phyloP scores from a whole-genome alignment of 53 echinoderm and acorn worm species.

The Stichopus horrens region DNA sequence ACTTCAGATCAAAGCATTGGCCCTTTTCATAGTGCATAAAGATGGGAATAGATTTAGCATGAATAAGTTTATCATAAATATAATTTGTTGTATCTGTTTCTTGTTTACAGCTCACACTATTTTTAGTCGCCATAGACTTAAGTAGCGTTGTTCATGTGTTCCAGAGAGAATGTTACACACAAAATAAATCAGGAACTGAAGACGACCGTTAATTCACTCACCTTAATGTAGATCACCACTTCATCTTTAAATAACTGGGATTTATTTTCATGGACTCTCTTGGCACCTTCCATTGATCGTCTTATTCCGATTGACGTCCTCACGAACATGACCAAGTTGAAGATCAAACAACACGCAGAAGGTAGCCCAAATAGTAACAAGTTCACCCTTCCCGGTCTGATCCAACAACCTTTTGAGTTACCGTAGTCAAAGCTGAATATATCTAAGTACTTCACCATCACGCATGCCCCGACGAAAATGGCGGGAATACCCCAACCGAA shows the following conservation, averaged over 20 bases:
- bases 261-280: background rate
- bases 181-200: background rate
- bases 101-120: no score
- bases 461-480: background rate
- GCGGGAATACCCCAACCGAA: slow-evolving; percentile 39
- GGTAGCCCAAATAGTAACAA: slow-evolving; percentile 10
- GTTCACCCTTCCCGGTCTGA: slow-evolving; percentile 14
- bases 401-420: slow-evolving; percentile 8
- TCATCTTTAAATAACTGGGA: background rate
- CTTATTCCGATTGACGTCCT: slow-evolving; percentile 3
- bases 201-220: background rate
- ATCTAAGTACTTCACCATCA: slow-evolving; percentile 1
- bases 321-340: slow-evolving; percentile 13
- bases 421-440: background rate
- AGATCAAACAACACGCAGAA: background rate
- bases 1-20: no score
- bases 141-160: background rate
- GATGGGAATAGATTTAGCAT: no score
- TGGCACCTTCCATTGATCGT: background rate
- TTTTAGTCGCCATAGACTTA: no score
- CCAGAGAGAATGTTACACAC: background rate
- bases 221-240: slow-evolving; percentile 8
- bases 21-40: no score
- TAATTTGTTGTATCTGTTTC: no score
- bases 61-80: no score